Conservation (phyloP, 2,888 invertebrate species). For the Himalopsyche anomala region DNA sequence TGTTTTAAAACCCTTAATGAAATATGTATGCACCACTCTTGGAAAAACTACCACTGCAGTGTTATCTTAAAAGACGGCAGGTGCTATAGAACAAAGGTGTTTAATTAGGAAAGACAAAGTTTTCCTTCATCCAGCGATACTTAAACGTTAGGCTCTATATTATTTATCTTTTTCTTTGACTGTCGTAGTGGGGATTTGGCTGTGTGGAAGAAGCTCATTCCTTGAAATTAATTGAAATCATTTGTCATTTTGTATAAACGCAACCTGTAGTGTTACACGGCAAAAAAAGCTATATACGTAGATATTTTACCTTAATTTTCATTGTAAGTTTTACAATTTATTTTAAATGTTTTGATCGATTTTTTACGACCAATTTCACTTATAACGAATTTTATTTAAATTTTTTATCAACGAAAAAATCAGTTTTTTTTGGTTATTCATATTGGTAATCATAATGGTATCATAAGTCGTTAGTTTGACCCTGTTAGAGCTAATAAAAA, state of each 20-base stretch:
- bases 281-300: too few relatives aligned
- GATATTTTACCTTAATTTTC: too few relatives aligned
- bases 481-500: too few relatives aligned
- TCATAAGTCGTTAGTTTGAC: too few relatives aligned
- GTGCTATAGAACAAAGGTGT: constrained; percentile 30
- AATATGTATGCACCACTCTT: neutral
- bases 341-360: too few relatives aligned
- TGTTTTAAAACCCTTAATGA: too few relatives aligned
- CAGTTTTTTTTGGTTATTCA: too few relatives aligned
- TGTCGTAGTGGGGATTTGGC: neutral
- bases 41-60: neutral
- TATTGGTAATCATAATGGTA: too few relatives aligned
- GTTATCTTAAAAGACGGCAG: constrained; percentile 23
- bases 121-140: constrained; percentile 35
- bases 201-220: constrained; percentile 1
- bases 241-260: neutral
- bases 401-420: too few relatives aligned
- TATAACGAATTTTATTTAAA: too few relatives aligned
- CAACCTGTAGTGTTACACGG: neutral
- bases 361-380: too few relatives aligned
- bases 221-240: constrained; percentile 32
- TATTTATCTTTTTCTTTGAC: constrained; percentile 41
- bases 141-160: neutral
- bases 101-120: constrained; percentile 37
- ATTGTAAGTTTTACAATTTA: too few relatives aligned